These are phyloP conservation scores for Ellobius talpinus DNA, from an alignment of 2,113 vertebrate genomes.

Conservation along the genomic window DNA sequence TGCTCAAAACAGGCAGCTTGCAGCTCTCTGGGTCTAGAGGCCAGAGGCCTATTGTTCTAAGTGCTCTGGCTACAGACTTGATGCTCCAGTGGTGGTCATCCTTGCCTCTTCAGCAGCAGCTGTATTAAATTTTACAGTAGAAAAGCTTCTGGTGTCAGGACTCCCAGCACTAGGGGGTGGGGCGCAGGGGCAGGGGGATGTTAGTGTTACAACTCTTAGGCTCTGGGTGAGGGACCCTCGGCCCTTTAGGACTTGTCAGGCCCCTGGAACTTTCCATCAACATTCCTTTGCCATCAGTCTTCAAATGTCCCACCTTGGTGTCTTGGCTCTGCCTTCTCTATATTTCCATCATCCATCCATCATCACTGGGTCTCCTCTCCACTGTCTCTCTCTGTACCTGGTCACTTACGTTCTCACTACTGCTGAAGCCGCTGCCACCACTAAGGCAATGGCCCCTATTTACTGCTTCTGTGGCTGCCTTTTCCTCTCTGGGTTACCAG, in stretches of 20 bases:
- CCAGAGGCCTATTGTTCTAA: neutral
- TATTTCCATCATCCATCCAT: neutral
- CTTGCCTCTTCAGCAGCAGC: neutral
- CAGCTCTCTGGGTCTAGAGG: neutral
- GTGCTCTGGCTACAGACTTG: neutral
- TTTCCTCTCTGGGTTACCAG: neutral
- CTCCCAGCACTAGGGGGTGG: neutral
- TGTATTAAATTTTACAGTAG: neutral
- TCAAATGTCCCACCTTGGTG: neutral
- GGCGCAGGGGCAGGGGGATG: neutral
- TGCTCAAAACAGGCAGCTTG: neutral
- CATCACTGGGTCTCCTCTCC: neutral
- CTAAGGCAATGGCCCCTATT: neutral
- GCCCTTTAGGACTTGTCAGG: neutral
- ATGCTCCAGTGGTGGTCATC: neutral
- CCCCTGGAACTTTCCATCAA: neutral
- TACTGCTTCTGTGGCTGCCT: neutral
- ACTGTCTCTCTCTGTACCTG: neutral
- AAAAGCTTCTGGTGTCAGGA: neutral
- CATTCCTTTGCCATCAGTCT: neutral
- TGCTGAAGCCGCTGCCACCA: neutral
- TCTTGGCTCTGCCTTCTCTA: neutral
- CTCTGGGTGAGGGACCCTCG: neutral
- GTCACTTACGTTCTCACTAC: neutral
- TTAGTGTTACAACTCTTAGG: neutral